These are phyloP conservation scores for Tiliqua scincoides DNA, from an alignment of 2,113 vertebrate genomes.

Conservation along the genomic window DNA sequence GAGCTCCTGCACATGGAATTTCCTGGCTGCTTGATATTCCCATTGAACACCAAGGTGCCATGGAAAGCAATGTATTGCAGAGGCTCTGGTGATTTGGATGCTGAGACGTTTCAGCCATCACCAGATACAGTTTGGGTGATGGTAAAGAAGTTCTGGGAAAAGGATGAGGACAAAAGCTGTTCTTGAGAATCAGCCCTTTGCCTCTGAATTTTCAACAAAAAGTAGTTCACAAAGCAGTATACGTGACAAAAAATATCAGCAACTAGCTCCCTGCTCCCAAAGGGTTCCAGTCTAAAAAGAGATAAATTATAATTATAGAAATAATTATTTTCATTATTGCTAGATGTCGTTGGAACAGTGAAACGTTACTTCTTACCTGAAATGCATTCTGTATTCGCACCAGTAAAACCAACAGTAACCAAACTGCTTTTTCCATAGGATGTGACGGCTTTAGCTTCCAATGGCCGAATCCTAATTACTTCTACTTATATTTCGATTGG, in stretches of 20 bases:
- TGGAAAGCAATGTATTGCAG: too few relatives aligned
- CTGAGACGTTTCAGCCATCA: too few relatives aligned
- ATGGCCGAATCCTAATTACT: constrained; percentile 14
- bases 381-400: constrained; percentile 59
- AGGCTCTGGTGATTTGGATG: too few relatives aligned
- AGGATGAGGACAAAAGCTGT: too few relatives aligned
- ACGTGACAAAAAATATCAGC: too few relatives aligned
- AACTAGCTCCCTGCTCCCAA: too few relatives aligned
- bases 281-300: too few relatives aligned
- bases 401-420: constrained; percentile 70
- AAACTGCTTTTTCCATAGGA: constrained; percentile 70
- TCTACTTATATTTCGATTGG: constrained; percentile 32
- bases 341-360: not conserved
- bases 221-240: too few relatives aligned
- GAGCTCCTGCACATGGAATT: not conserved
- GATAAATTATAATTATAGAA: too few relatives aligned
- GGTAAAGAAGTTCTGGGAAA: too few relatives aligned
- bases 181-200: too few relatives aligned
- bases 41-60: not conserved
- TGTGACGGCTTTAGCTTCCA: constrained; percentile 17
- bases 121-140: not conserved
- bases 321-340: not conserved
- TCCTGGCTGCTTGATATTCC: not conserved
- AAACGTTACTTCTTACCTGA: constrained; percentile 71
- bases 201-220: too few relatives aligned